phyloP scores from a whole-genome alignment of 2,888 invertebrate genomes.

The Volucella zonaria region DNA sequence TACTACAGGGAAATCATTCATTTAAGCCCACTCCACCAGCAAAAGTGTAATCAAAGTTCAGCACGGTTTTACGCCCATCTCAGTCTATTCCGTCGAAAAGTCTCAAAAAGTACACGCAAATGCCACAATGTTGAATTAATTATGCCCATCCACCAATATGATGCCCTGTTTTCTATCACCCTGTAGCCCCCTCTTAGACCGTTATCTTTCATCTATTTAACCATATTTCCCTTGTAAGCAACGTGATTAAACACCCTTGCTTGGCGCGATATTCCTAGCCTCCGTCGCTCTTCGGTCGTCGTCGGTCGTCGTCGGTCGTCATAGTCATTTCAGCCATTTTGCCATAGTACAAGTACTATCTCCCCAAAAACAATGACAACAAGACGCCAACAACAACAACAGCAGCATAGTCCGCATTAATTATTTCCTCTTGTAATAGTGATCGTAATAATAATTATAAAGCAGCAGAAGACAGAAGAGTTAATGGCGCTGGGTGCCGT shows the following conservation, averaged over 20 bases:
- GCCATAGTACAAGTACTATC: not conserved
- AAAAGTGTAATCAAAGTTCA: conserved; percentile 62
- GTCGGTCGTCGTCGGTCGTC: conserved; percentile 43
- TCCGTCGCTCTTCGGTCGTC: conserved; percentile 19
- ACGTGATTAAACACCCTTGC: conserved; percentile 70
- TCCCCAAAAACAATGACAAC: too few species aligned
- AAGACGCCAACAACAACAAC: conserved; percentile 4
- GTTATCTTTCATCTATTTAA: conserved; percentile 66
- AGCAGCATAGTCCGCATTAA: conserved; percentile 70
- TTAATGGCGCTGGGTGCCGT: conserved; percentile 45
- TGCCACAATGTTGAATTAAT: conserved; percentile 72
- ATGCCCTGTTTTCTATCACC: not conserved
- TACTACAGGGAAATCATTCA: conserved; percentile 39
- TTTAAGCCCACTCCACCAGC: conserved; percentile 8
- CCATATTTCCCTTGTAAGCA: conserved; percentile 73
- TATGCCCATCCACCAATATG: conserved; percentile 42
- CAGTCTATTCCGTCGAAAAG: conserved; percentile 8
- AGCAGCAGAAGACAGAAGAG: conserved; percentile 51
- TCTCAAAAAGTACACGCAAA: conserved; percentile 66
- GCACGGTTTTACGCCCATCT: conserved; percentile 36
- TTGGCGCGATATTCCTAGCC: conserved; percentile 36
- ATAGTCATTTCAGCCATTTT: conserved; percentile 11
- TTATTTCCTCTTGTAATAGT: conserved; percentile 73
- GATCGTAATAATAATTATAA: conserved; percentile 73
- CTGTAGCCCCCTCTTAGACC: not conserved